Evolutionary conservation across 2,797 vertebrate species (phyloP), one percentile per base, ranked within the genome.

Genomic region (Gephyroberyx darwinii): DNA sequence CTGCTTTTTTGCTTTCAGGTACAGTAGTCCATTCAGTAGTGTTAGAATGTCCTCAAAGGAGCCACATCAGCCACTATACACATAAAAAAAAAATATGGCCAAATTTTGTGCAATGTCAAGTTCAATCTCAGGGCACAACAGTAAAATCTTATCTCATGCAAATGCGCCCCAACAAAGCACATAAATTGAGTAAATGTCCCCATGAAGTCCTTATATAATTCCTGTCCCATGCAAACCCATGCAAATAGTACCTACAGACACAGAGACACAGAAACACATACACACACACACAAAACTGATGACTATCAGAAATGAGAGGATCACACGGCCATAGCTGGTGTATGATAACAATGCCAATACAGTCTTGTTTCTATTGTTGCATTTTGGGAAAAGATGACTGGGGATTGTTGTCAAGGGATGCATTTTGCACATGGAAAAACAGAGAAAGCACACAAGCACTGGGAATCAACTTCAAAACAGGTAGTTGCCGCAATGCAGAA

Each of bases 381-480:
- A 67, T 51, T 73, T 53, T 51, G 31, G 48, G 10, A n/a, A 51
- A 56, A 77, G 82, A 79, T 75, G 43, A 62, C 50, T 14, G 57
- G 37, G 13, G 19, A 70, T 20, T 43, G 62, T 1, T 4, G 43
- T 13, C 53, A 12, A 48, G 67, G 35, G 31, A 57, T 65, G 65
- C 5, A 45, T 67, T 71, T 1, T 41, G 33, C 66, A 59, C 60
- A 69, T 35, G 33, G 33, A 35, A 7, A 41, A 54, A 51, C 68
- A 81, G 78, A 9, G 20, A 35, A 75, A 37, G 58, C 74, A 83
- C 71, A 84, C 61, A 62, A 70, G 47, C 4, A 2, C 22, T 41
- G 75, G 74, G 77, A 83, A 87, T 85, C 83, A 83, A 71, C 74
- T 72, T 78, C 65, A 72, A 77, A 74, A 82, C 72, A 53, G 47